Evolutionary conservation across 1,140 invertebrate genomes (phyloP), one percentile per base, ranked within the genome.

Genomic region (Drosophila ogumai): DNA sequence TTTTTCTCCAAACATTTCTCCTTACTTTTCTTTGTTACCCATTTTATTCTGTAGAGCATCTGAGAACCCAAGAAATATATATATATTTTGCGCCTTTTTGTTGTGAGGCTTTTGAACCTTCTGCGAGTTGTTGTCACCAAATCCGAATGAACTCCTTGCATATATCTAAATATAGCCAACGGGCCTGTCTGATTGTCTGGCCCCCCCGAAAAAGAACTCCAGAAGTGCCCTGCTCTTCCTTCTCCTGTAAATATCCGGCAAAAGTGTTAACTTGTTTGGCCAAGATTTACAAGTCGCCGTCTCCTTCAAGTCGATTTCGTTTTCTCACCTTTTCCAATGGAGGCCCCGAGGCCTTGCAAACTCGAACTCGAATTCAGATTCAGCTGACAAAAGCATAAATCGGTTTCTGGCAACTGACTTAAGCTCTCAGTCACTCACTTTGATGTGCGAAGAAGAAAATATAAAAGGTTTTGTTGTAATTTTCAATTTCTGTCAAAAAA

Each of bases 311-410:
- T 44, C 44, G 44, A 46, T 46, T 25, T 3, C 12, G 6, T 57
- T 64, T 25, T 25, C 49, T 65, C 69, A 50, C 69, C 73, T 67
- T 75, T 75, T 65, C 38, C 31, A 0, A 8, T 3, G 25, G 7
- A n/a, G 7, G 13, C 73, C 71, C 28, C 34, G 32, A 40, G 73
- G 52, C 40, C 36, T n/a, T 19, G 67, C 28, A 25, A 71, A 57
- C 68, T 41, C n/a, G 7, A 66, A 38, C 36, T 36, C 2, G 10
- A 34, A 67, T 31, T 56, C 15, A 43, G 22, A 60, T 60, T 57
- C 64, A 69, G 60, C 68, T 82, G 82, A 87, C 82, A 86, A 87
- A 82, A 78, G 84, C 82, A 87, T 88, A 80, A 87, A 87, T 87
- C 82, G 82, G 63, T 75, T 73, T 72, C 61, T 67, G 85, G 68